Base-by-base conservation (phyloP, 2,888 invertebrate genomes). In the Hofmannophila pseudospretella region DNA sequence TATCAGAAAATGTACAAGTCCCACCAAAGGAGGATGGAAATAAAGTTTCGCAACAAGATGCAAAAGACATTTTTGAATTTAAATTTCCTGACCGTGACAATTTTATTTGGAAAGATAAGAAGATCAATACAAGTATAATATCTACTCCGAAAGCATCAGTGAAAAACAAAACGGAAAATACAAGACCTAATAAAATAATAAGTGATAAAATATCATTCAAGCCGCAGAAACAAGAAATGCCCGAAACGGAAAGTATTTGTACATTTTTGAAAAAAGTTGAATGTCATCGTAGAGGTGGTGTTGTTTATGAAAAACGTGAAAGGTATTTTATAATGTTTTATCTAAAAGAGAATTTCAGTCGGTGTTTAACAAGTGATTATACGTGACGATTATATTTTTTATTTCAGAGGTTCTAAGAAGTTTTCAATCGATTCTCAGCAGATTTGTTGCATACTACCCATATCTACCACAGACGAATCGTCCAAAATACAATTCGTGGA, bases 401-500 rank as follows among this genome's bases (percentile, higher is more conserved):
- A n/a, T 33, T 25, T n/a, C 32, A 33, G 32, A 19, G 7, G 13
- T 14, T 14, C 28, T 30, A 53, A 43, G 42, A 44, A 40, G 32
- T 39, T 38, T 23, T 41, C 42, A 8, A 29, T 38, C 7, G 44
- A 51, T 20, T 44, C 47, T 13, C 46, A 57, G 30, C 47, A 57
- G 16, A 41, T 75, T 40, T 78, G 78, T 42, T 79, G 78, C 33
- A 58, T 78, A 39, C 40, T 77, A 11, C 69, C 78, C 13, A 39
- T 68, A 28, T 39, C 42, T 8, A n/a, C n/a, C n/a, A 40, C 53
- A 20, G 47, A 44, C 8, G 34, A 41, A 10, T 42, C 38, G 3
- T 49, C 39, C 20, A 60, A 50, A 38, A 51, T 62, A 39, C 44
- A 50, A 48, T 65, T 68, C 28, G 59, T 61, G 34, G 64, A 58